Conservation (phyloP, 2,888 invertebrate genomes). For the Frankliniella fusca region DNA sequence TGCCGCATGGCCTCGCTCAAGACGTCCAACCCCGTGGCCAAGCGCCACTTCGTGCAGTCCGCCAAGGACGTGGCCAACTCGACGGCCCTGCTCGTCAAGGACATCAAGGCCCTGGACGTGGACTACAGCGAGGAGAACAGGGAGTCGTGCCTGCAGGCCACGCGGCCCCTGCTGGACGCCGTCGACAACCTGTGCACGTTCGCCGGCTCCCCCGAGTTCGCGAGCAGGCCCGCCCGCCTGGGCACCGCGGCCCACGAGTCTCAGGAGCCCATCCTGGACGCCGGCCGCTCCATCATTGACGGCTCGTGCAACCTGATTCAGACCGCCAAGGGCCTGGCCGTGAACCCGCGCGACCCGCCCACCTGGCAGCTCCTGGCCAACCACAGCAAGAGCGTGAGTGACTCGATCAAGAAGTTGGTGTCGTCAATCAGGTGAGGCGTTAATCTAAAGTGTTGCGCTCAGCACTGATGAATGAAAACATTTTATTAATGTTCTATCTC, state of each 20-base stretch:
- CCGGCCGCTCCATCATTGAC: constrained; percentile 73
- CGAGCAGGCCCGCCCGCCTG: constrained; percentile 86
- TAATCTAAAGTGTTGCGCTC: too few species aligned
- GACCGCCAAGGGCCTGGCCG: constrained; percentile 82
- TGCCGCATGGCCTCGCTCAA: constrained; percentile 90
- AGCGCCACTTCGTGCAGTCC: constrained; percentile 93
- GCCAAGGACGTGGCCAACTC: constrained; percentile 97
- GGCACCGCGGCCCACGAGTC: constrained; percentile 74
- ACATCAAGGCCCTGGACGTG: constrained; percentile 67
- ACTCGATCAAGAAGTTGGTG: constrained; percentile 91
- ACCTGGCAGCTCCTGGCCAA: constrained; percentile 92
- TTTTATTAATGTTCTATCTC: neutral
- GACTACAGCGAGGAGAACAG: constrained; percentile 76
- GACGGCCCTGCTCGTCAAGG: constrained; percentile 88
- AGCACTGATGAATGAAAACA: neutral
- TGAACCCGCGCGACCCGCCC: constrained; percentile 83
- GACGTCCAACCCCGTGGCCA: constrained; percentile 84
- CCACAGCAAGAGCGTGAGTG: constrained; percentile 93
- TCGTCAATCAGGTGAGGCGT: constrained; percentile 70
- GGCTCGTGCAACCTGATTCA: constrained; percentile 87
- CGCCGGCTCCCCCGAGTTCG: constrained; percentile 91
- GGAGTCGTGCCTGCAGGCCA: constrained; percentile 68
- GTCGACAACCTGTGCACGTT: constrained; percentile 89
- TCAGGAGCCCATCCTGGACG: constrained; percentile 82
- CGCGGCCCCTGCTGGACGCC: constrained; percentile 80